phyloP scores from a whole-genome alignment of 2,888 invertebrate species.

The Emmelina monodactyla region DNA sequence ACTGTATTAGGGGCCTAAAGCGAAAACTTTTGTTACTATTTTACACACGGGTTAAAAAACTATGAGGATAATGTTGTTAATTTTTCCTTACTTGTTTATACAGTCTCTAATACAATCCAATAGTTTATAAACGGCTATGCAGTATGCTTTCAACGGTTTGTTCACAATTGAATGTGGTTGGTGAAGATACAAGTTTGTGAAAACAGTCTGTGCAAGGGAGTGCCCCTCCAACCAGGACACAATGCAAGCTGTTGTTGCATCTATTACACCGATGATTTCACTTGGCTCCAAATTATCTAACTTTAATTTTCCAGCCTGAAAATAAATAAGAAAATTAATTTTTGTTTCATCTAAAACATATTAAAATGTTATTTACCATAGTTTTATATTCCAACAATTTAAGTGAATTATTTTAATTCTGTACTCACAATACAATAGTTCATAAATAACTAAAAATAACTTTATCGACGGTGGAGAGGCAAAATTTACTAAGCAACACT shows the following conservation, averaged over 20 bases:
- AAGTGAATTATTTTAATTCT: no score
- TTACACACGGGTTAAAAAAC: slow-evolving; percentile 10
- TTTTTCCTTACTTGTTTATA: slow-evolving; percentile 77
- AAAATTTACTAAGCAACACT: no score
- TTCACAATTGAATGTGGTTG: slow-evolving; percentile 87
- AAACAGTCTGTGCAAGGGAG: slow-evolving; percentile 95
- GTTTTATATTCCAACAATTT: no score
- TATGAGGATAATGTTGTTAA: slow-evolving; percentile 2
- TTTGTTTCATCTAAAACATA: no score
- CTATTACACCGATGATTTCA: slow-evolving; percentile 92
- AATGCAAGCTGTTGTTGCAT: slow-evolving; percentile 91
- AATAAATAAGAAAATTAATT: slow-evolving; percentile 15
- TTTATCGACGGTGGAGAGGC: no score
- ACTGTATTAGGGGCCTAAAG: neutral
- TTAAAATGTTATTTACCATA: no score
- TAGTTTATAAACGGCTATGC: slow-evolving; percentile 86
- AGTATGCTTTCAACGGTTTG: slow-evolving; percentile 84
- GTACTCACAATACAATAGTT: no score
- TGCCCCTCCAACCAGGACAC: slow-evolving; percentile 98
- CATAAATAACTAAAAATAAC: no score
- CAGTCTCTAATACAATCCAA: slow-evolving; percentile 90
- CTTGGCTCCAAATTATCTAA: slow-evolving; percentile 75
- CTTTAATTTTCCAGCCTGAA: slow-evolving; percentile 78
- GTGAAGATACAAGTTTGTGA: slow-evolving; percentile 95
- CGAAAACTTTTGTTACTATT: no score